A percentile compares a stretch with the other conserved stretches of the same genome.
These are phyloP conservation scores for Oncorhynchus kisutch DNA, from an alignment of 2,113 vertebrate species.

Conservation along the genomic window DNA sequence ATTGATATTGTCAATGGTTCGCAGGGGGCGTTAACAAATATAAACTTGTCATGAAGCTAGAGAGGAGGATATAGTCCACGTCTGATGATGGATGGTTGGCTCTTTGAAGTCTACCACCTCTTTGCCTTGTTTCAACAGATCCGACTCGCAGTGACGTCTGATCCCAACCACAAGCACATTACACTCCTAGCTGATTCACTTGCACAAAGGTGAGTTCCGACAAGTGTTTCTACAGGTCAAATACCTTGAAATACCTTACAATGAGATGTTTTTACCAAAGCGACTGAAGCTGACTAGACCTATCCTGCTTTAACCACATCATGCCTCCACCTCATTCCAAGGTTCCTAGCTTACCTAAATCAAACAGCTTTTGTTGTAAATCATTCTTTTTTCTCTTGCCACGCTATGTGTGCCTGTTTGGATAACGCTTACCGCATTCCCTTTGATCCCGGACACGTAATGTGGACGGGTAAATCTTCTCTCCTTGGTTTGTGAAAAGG, in stretches of 20 bases:
- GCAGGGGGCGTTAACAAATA: background rate
- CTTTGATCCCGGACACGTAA: background rate
- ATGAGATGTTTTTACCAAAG: background rate
- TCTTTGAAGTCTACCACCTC: background rate
- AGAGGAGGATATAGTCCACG: background rate
- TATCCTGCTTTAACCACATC: background rate
- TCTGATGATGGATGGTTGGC: background rate
- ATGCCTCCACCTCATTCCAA: background rate
- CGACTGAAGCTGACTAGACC: background rate
- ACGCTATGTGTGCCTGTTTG: background rate
- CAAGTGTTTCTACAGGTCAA: background rate
- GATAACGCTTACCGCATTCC: background rate
- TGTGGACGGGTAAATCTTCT: slow-evolving; percentile 29
- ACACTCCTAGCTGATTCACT: background rate
- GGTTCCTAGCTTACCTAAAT: background rate
- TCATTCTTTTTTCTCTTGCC: background rate
- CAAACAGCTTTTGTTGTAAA: background rate
- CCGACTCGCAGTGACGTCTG: background rate
- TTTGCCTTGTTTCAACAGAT: background rate
- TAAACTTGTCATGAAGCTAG: background rate
- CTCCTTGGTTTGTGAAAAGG: slow-evolving; percentile 10
- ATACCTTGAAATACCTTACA: background rate
- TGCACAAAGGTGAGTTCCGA: background rate
- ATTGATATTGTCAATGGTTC: background rate
- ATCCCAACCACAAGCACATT: background rate